These are phyloP conservation scores for Saccostrea cuccullata DNA, from an alignment of 1,140 invertebrate genomes.

Conservation along the genomic window DNA sequence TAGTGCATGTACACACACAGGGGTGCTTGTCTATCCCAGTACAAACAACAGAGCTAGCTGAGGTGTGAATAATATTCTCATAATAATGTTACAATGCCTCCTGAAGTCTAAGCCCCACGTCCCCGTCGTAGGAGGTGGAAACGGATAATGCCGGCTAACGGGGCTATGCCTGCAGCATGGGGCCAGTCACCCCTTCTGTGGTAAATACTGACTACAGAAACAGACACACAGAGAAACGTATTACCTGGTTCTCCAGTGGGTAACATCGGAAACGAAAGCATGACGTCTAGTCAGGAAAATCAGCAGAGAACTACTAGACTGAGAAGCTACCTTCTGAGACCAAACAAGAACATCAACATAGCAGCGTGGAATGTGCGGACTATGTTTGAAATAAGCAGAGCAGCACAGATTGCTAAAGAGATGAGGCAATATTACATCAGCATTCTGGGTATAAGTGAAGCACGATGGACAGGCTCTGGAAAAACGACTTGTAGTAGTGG, in stretches of 20 bases:
- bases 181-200: slow-evolving; percentile 18
- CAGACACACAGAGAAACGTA: slow-evolving; percentile 32
- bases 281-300: no score
- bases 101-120: slow-evolving; percentile 36
- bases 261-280: no score
- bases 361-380: slow-evolving; percentile 56
- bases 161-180: slow-evolving; percentile 28
- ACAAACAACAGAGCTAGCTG: no score
- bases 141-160: not conserved
- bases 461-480: slow-evolving; percentile 33
- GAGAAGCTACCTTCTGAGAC: slow-evolving; percentile 36
- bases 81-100: no score
- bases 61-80: no score
- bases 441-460: slow-evolving; percentile 42
- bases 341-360: slow-evolving; percentile 39
- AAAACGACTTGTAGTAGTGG: slow-evolving; percentile 18
- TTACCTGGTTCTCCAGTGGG: slow-evolving; percentile 14
- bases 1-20: no score
- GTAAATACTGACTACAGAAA: slow-evolving; percentile 31
- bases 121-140: not conserved
- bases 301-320: slow-evolving; percentile 9
- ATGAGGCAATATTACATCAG: slow-evolving; percentile 37
- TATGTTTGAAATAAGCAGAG: slow-evolving; percentile 48
- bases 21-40: no score
- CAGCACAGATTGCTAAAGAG: slow-evolving; percentile 43